These are phyloP conservation scores for Trichonephila clavipes DNA, from an alignment of 1,140 invertebrate genomes.

Conservation along the genomic window DNA sequence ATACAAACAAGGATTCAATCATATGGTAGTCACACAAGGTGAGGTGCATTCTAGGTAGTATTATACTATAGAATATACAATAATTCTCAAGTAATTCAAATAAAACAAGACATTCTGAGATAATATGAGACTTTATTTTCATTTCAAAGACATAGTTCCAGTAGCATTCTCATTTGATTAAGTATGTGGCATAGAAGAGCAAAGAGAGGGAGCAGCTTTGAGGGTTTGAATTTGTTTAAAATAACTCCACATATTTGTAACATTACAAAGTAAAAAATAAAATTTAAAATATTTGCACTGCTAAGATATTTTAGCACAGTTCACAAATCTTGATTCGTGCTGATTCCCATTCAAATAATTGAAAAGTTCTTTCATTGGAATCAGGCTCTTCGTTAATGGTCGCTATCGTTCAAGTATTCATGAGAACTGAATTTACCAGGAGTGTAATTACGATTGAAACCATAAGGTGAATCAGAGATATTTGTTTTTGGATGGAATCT, in stretches of 20 bases:
- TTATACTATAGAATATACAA: no score
- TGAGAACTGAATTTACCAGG: slow-evolving; percentile 69
- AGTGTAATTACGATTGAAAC: slow-evolving; percentile 50
- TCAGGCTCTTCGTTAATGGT: slow-evolving; percentile 39
- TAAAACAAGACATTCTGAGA: background rate
- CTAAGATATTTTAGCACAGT: background rate
- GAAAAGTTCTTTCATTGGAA: background rate
- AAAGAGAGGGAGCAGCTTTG: background rate
- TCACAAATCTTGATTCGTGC: background rate
- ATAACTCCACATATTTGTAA: background rate
- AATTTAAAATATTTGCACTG: background rate
- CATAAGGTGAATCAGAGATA: slow-evolving; percentile 22
- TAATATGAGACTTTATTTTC: slow-evolving; percentile 1
- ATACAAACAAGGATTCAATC: no score
- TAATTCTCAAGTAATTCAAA: background rate
- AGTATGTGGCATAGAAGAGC: background rate
- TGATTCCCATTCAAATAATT: background rate
- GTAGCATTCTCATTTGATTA: background rate
- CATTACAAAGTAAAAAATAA: slow-evolving; percentile 7
- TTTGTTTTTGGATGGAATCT: slow-evolving; percentile 59
- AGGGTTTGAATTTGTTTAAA: background rate
- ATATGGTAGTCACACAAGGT: no score
- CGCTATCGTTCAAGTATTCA: slow-evolving; percentile 72
- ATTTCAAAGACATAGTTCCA: background rate
- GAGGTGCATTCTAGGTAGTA: no score